These are phyloP conservation scores for Sylvicola cinctus DNA, from an alignment of 2,888 invertebrate species.

Conservation along the genomic window DNA sequence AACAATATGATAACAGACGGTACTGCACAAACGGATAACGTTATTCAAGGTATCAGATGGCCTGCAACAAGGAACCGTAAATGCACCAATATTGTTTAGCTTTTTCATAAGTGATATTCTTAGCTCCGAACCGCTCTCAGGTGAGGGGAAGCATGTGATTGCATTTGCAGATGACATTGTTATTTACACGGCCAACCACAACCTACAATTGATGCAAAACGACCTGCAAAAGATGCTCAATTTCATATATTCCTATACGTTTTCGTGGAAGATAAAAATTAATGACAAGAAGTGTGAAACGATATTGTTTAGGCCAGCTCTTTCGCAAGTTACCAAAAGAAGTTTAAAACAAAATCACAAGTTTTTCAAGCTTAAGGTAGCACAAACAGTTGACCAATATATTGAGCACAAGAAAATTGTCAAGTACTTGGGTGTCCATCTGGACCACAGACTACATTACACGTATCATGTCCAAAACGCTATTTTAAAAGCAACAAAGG, in stretches of 20 bases:
- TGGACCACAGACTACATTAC: conserved; percentile 1
- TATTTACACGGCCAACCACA: background rate
- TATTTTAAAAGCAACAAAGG: background rate
- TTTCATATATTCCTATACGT: background rate
- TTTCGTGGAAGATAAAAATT: conserved; percentile 1
- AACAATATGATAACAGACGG: too few species aligned
- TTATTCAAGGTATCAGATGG: background rate
- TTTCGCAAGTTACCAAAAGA: too few species aligned
- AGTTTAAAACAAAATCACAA: too few species aligned
- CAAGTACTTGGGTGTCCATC: conserved; percentile 2
- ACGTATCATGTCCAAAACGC: background rate
- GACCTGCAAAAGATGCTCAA: conserved; percentile 1
- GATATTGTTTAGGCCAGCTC: background rate
- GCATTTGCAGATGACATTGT: conserved; percentile 1
- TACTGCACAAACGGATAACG: too few species aligned
- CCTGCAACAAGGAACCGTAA: background rate
- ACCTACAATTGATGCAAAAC: background rate
- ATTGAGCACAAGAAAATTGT: too few species aligned
- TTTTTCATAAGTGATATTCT: background rate
- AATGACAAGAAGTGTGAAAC: conserved; percentile 4
- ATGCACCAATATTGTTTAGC: background rate
- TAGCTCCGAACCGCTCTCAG: background rate
- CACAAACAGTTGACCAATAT: too few species aligned
- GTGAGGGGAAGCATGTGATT: background rate
- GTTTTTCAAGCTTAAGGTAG: too few species aligned